phyloP scores from a whole-genome alignment of 2,113 vertebrate genomes.

The Phalacrocorax aristotelis region DNA sequence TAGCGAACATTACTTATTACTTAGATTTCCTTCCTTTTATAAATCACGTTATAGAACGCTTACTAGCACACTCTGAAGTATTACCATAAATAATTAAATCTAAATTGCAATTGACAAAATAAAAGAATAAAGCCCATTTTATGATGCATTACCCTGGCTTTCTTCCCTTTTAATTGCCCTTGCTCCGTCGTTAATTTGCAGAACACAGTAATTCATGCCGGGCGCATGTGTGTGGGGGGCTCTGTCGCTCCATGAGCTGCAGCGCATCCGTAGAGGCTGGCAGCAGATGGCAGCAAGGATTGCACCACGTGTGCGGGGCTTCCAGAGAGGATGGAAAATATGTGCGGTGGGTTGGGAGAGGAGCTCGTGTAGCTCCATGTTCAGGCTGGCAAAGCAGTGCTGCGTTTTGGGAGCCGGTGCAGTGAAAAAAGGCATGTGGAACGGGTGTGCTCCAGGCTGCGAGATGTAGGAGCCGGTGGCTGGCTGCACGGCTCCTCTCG shows the following conservation, averaged over 20 bases:
- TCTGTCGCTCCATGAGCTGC: accelerated
- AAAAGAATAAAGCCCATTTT: constrained; percentile 42
- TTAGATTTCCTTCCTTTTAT: constrained; percentile 50
- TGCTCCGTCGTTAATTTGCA: constrained; percentile 19
- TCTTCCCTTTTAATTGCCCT: constrained; percentile 38
- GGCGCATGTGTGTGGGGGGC: background rate
- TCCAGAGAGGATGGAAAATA: accelerated
- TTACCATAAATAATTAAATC: constrained; percentile 64
- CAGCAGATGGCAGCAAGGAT: background rate
- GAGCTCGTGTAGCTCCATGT: accelerated
- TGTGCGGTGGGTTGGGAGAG: background rate
- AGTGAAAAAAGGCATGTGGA: accelerated
- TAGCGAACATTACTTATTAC: constrained; percentile 3
- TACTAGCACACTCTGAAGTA: constrained; percentile 13
- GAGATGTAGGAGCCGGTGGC: background rate
- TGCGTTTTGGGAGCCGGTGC: background rate
- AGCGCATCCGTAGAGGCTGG: background rate
- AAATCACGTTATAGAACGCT: constrained; percentile 14
- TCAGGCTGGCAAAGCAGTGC: background rate
- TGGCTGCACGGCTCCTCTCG: accelerated
- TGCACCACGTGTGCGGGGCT: accelerated
- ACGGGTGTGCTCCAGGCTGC: accelerated
- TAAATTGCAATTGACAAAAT: constrained; percentile 56
- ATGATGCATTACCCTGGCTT: constrained; percentile 34
- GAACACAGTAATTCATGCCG: background rate